Percentiles rank a stretch among this genome's conserved stretches.
These are phyloP conservation scores for Peromyscus leucopus DNA, from an alignment of 2,113 vertebrate genomes.

Conservation along the genomic window DNA sequence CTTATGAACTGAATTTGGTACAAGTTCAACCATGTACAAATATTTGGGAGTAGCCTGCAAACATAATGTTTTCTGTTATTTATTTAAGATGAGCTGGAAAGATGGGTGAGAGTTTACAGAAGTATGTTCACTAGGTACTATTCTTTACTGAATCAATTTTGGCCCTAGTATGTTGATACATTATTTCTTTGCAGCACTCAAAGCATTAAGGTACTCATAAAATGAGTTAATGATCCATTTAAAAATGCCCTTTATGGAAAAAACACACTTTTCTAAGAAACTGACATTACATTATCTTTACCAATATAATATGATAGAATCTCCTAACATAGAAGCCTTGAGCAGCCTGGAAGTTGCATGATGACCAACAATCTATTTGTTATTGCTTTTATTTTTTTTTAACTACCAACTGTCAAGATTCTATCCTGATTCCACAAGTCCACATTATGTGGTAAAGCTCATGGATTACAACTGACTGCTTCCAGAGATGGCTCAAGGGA, in stretches of 20 bases:
- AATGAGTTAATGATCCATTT: conserved; percentile 80
- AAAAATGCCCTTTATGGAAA: conserved; percentile 75
- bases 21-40: not conserved
- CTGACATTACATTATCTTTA: conserved; percentile 68
- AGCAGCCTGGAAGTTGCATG: not conserved
- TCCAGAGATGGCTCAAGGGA: not conserved
- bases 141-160: conserved; percentile 68
- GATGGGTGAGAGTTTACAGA: not conserved
- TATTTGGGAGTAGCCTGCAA: not conserved
- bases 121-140: conserved; percentile 44
- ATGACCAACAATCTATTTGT: conserved; percentile 16
- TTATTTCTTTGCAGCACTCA: conserved; percentile 61
- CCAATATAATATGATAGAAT: conserved; percentile 33
- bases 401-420: not conserved
- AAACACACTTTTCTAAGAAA: conserved; percentile 68
- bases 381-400: not conserved
- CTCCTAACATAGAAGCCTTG: conserved; percentile 27
- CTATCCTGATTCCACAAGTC: not conserved
- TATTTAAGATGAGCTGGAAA: not conserved
- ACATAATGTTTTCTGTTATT: not conserved
- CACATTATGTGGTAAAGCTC: not conserved
- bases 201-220: conserved; percentile 76
- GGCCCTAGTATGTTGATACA: conserved; percentile 46
- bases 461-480: not conserved
- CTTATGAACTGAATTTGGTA: not conserved